Base-by-base conservation (phyloP, 2,888 invertebrate genomes). In the Dinocampus coccinellae region DNA sequence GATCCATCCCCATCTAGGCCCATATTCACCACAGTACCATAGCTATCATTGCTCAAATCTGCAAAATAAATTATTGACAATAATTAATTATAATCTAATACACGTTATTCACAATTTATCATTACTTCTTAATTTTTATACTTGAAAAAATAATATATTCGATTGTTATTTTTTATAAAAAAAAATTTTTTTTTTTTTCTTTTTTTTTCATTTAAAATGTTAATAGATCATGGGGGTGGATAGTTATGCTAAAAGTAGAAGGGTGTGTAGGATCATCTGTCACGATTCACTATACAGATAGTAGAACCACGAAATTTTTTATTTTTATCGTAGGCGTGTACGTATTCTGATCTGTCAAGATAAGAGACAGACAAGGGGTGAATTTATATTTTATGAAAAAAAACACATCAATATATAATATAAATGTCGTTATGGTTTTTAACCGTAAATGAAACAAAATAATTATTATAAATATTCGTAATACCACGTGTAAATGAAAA, bases 41-140 rank as follows among this genome's bases (percentile, higher is more conserved):
- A 96, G 88, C 96, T 96, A 87, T 96, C 96, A 88, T 96, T 96
- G 80, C 94, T 94, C 79, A 96, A 89, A 89, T 96, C 96, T 95
- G 89, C 52, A 87, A 57, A 53, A 53, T 42, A 39, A 42, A 66
- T 66, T 26, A 57, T 39, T 13, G 3, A 24, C 13, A 55, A 7
- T 10, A n/a, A 62, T 42, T 29, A 62, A 57, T 24, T 36, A 16
- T 36, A 29, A 6, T 33, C 22, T 53, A 62, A 69, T 16, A 16
- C 1, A 53, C 10, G 20, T 26, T 10, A 52, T 13, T 36, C 24
- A 47, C 36, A 61, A 24, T n/a, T n/a, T n/a, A 53, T 22, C 3
- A 22, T 53, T 53, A 22, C 9, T 9, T 22, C 16, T 11, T 1
- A 22, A 7, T n/a, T 4, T 29, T 7, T 4, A 29, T 29, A 29